These are phyloP conservation scores for Ferrisia virgata DNA, from an alignment of 2,888 invertebrate genomes.

Conservation along the genomic window DNA sequence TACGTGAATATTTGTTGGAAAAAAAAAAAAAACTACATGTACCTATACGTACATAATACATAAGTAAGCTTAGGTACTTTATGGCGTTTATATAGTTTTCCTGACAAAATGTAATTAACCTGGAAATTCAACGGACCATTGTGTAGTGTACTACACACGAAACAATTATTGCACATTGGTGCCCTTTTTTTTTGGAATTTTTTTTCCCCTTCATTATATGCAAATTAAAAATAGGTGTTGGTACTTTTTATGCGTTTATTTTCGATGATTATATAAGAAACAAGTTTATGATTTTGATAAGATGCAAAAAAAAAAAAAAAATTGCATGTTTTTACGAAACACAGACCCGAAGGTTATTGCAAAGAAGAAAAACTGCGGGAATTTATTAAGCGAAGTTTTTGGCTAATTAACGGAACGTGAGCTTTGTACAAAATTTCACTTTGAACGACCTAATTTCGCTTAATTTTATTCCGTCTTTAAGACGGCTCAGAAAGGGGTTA, in stretches of 20 bases:
- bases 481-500: neutral
- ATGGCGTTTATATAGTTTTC: neutral
- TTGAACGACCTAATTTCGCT: neutral
- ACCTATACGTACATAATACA: too few relatives aligned
- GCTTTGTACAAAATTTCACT: neutral
- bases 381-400: neutral
- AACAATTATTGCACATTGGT: neutral
- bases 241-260: neutral
- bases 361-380: neutral
- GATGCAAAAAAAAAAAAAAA: neutral
- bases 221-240: neutral
- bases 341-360: neutral
- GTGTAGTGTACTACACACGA: neutral
- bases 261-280: neutral
- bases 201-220: too few relatives aligned
- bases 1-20: neutral
- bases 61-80: neutral
- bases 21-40: too few relatives aligned
- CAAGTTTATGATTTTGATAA: neutral
- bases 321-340: neutral
- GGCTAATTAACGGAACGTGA: neutral
- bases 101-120: constrained; percentile 28
- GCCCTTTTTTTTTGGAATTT: neutral
- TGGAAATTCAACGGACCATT: constrained; percentile 12
- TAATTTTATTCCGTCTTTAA: neutral